phyloP scores from a whole-genome alignment of 2,888 invertebrate genomes.

The Prostheceraeus crozeri region DNA sequence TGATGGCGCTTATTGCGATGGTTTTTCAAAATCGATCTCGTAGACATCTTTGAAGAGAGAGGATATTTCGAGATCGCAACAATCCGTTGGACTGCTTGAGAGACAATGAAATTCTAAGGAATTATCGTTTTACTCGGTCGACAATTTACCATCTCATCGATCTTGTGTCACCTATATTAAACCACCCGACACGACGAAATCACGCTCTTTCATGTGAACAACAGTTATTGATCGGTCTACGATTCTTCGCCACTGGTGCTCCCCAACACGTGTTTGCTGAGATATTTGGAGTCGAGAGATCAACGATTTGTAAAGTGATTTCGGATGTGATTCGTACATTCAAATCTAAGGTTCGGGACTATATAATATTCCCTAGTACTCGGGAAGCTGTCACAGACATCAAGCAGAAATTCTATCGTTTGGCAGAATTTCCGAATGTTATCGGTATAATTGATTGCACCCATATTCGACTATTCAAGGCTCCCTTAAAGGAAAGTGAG shows the following conservation, averaged over 20 bases:
- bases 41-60: neutral
- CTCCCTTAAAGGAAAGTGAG: conserved; percentile 22
- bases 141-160: neutral
- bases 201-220: neutral
- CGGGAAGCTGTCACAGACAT: neutral
- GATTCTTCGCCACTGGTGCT: conserved; percentile 9
- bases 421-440: conserved; percentile 19
- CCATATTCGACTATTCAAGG: conserved; percentile 7
- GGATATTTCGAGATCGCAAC: conserved; percentile 3
- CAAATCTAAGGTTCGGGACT: too few species aligned
- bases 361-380: conserved; percentile 17
- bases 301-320: conserved; percentile 15
- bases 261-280: conserved; percentile 15
- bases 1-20: conserved; percentile 36
- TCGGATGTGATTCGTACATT: neutral
- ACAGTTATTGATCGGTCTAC: conserved; percentile 15
- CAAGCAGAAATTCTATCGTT: conserved; percentile 4
- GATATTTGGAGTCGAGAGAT: conserved; percentile 18
- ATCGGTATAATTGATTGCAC: conserved; percentile 10
- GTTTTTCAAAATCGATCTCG: neutral
- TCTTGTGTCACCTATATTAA: conserved; percentile 14
- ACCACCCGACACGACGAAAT: conserved; percentile 6
- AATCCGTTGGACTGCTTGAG: neutral
- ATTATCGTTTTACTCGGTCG: neutral
- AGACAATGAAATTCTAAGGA: neutral